Base-by-base conservation (phyloP, 1,140 invertebrate species). In the Papilio aristodemus region DNA sequence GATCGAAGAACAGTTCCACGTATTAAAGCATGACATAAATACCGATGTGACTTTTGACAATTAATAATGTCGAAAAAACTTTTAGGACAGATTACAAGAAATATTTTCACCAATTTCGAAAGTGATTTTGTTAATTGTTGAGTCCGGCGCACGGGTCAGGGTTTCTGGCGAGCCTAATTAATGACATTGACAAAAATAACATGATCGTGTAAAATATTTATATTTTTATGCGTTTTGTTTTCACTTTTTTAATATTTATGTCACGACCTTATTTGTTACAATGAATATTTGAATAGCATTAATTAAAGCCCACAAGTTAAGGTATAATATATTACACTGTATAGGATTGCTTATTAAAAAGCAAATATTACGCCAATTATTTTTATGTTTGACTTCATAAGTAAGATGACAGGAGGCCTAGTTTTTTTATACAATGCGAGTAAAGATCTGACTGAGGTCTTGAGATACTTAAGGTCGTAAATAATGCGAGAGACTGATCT, bases 1-100 rank as follows among this genome's bases (percentile, higher is more conserved):
- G 27, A 54, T 54, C 19, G 46, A 25, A 54, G 46, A 54, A 8
- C 43, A 46, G 46, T 54, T 54, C 22, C 22, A 54, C 43, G 10
- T 46, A 50, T 54, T 54, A 54, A 22, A 9, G 46, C 46, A 54
- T 54, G 46, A 54, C 46, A 54, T 54, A 54, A 54, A 54, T 54
- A 54, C 10, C 10, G 27, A 32, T 25, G 46, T 4, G 3, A 22
- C 46, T 54, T 54, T 54, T 54, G 46, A 22, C 19, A 10, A 22
- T 54, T 54, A 54, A 54, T 22, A 22, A 25, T 54, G 19, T 54
- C 11, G 46, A 22, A 46, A 46, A 54, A 54, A 54, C 46, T 54
- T 58, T 38, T 62, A 36, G 32, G 59, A 62, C 59, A 62, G 36
- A n/a, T 62, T 38, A 62, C 59, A 62, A 62, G 36, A 19, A 37